These are phyloP conservation scores for Gorsachius goisagi DNA, from an alignment of 2,113 vertebrate species.

Conservation along the genomic window DNA sequence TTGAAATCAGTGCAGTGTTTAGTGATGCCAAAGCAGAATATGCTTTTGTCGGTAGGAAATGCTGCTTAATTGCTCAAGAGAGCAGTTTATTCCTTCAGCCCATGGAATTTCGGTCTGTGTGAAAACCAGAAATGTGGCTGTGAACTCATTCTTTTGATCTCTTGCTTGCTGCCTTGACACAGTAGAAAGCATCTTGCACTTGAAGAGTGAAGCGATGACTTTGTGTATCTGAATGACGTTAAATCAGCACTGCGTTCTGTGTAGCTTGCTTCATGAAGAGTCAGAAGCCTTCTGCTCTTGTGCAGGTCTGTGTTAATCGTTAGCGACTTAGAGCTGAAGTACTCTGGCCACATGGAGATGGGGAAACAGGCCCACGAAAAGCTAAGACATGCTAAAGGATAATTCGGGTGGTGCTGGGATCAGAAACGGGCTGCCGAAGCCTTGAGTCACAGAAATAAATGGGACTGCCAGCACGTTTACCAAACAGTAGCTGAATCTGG, in stretches of 20 bases:
- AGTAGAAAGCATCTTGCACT: not conserved
- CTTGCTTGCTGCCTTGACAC: not conserved
- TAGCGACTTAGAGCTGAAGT: not conserved
- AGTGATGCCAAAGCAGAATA: not conserved
- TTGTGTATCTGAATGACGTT: not conserved
- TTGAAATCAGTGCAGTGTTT: not conserved
- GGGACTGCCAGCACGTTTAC: rapidly evolving
- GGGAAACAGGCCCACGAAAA: not conserved
- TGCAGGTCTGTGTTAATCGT: not conserved
- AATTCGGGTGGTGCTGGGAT: not conserved
- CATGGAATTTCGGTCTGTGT: not conserved
- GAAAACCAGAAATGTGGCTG: not conserved
- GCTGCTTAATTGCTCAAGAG: not conserved
- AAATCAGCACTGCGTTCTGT: not conserved
- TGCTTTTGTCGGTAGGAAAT: not conserved
- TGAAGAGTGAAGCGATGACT: not conserved
- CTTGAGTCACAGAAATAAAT: not conserved
- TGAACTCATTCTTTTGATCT: not conserved
- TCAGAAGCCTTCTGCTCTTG: not conserved
- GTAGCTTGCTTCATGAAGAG: not conserved
- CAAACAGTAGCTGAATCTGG: not conserved
- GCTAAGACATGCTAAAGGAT: not conserved
- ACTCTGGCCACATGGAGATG: not conserved
- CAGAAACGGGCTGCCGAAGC: not conserved
- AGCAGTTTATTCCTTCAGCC: not conserved